phyloP scores from a whole-genome alignment of 2,888 invertebrate species.

The Alloscopus bannaensis region DNA sequence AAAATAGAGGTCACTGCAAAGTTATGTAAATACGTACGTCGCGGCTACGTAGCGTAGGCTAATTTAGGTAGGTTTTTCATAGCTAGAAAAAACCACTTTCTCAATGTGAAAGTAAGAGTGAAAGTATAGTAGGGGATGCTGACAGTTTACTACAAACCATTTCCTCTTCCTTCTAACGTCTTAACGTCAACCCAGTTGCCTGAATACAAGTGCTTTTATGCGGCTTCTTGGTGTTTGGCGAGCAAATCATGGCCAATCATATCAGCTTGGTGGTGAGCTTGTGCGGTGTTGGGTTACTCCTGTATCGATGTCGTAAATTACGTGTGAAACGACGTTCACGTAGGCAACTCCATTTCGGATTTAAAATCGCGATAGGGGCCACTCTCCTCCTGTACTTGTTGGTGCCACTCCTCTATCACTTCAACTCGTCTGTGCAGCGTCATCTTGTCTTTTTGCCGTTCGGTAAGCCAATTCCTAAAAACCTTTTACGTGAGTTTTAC shows the following conservation, averaged over 20 bases:
- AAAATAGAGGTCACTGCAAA: too few species aligned
- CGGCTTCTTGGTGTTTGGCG: not conserved
- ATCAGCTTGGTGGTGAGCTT: conserved; percentile 48
- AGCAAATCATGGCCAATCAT: conserved; percentile 33
- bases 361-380: conserved; percentile 69
- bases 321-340: conserved; percentile 66
- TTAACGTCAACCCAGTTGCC: not conserved
- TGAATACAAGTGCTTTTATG: conserved; percentile 24
- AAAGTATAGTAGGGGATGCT: too few species aligned
- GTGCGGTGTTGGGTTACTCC: conserved; percentile 43
- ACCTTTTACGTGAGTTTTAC: too few species aligned
- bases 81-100: too few species aligned
- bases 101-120: too few species aligned
- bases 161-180: conserved; percentile 1
- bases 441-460: conserved; percentile 72
- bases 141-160: too few species aligned
- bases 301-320: conserved; percentile 53
- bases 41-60: too few species aligned
- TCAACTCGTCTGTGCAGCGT: conserved; percentile 67
- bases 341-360: conserved; percentile 72
- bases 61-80: too few species aligned
- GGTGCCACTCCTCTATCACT: conserved; percentile 69
- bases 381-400: conserved; percentile 70
- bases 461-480: conserved; percentile 57
- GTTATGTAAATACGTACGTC: too few species aligned